Evolutionary conservation across 2,113 vertebrate genomes (phyloP).

Genomic region (Hydrochoerus hydrochaeris): DNA sequence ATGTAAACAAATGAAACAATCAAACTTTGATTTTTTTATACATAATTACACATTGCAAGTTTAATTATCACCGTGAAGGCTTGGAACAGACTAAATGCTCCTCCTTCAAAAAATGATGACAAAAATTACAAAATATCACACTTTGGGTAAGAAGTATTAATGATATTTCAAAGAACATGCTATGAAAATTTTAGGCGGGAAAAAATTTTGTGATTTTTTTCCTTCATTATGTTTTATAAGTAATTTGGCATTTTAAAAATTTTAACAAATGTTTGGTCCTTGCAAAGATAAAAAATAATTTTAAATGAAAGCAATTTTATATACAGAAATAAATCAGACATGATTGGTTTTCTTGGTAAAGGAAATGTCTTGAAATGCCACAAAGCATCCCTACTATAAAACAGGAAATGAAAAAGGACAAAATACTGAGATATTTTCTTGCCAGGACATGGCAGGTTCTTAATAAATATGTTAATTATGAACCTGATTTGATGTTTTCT

Average conservation of each 20-base stretch:
- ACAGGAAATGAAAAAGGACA: neutral
- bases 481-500: neutral
- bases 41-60: neutral
- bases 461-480: neutral
- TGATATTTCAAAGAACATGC: neutral
- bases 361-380: neutral
- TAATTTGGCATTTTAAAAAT: neutral
- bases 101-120: neutral
- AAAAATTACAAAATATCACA: neutral
- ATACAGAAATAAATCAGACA: neutral
- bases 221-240: neutral
- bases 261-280: neutral
- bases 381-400: neutral
- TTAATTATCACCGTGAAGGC: neutral
- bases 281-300: neutral
- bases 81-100: neutral
- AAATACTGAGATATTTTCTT: neutral
- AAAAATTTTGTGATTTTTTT: neutral
- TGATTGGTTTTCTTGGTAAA: neutral
- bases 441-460: neutral
- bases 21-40: neutral
- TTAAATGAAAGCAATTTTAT: neutral
- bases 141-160: neutral
- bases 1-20: neutral
- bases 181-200: neutral